Evolutionary conservation across 2,888 invertebrate genomes (phyloP), one percentile per base, ranked within the genome.

Genomic region (Melipona bicolor): DNA sequence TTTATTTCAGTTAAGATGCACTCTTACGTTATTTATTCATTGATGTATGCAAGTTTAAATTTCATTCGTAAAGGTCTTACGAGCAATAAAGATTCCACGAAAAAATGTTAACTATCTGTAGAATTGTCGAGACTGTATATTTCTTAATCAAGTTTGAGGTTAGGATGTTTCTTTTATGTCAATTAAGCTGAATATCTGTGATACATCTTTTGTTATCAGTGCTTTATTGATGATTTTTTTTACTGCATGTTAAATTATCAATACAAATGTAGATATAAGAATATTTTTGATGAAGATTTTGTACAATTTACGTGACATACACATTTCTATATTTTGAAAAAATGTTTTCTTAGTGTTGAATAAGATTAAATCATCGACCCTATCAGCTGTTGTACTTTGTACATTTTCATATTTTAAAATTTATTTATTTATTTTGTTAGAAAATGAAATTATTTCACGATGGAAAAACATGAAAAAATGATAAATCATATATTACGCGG

Each of bases 81-180:
- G 17, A 0, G 49, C 62, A 54, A 56, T 56, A 21, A 52, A 36
- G 19, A 15, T 2, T n/a, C 17, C 2, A n/a, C 9, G 9, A 1
- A 43, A 13, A 54, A 21, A 36, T 24, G 13, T 11, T 24, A 50
- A 24, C 17, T 13, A 13, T 13, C 13, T 27, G 5, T 3, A 5
- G 19, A 21, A 21, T 36, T 32, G 32, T n/a, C 13, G 21, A 43
- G 19, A 50, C 0, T 15, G 13, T 68, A 50, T 43, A 36, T n/a
- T n/a, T 27, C 4, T 24, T 21, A 21, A 11, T 9, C 0, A 11
- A 59, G 13, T 89, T 88, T 84, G 50, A 89, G 88, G 88, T 88
- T 88, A 88, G 82, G 52, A 71, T 54, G 27, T 27, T 17, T 61
- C 43, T 73, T 32, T 77, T 69, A 54, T 70, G 56, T 70, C 61